Base-by-base conservation (phyloP, 2,797 vertebrate species). In the Ctenopoma kingsleyae region DNA sequence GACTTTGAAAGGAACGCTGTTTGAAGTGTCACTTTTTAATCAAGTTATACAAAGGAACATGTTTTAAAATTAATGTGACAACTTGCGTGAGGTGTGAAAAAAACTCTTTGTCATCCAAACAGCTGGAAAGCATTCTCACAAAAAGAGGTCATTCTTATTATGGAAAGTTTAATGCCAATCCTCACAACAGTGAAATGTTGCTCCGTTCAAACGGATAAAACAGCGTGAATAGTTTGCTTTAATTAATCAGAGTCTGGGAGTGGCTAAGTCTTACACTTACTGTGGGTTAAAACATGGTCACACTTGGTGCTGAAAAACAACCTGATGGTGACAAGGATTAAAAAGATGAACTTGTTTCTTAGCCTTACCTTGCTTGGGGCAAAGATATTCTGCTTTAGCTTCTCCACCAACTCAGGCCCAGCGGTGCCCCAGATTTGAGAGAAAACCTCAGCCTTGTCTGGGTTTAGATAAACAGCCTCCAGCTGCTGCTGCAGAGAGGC, bases 381-480 rank as follows among this genome's bases (percentile, higher is more conserved):
- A 83, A 99, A 95, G 78, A 94, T 94, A 60, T 92, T 95, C 55
- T 95, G 95, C 74, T 96, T 95, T 76, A 98, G 96, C 80, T 95
- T 97, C 67, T 99, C 97, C 40, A 98, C 88, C 0, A 95, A 91
- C 66, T 99, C 96, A 47, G 95, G 96, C 57, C 96, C 98, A 53
- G 93, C 76, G 9, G 92, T 81, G 0, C 94, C 92, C 98, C 98
- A 99, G 0, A 91, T 84, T 30, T 81, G 95, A 64, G 92, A 90
- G 82, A 99, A 97, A 0, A 95, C 93, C 78, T 98, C 96, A 0
- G 94, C 95, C 91, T 97, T 97, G 72, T 97, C 96, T 65, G 93
- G 78, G 65, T 77, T 77, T 47, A 99, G 88, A 70, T 94, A 92
- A 79, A 97, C 88, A 9, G 68, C 94, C 74, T 98, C 95, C 49